Conservation (phyloP, 2,888 invertebrate genomes). For the Drosophila neonasuta region DNA sequence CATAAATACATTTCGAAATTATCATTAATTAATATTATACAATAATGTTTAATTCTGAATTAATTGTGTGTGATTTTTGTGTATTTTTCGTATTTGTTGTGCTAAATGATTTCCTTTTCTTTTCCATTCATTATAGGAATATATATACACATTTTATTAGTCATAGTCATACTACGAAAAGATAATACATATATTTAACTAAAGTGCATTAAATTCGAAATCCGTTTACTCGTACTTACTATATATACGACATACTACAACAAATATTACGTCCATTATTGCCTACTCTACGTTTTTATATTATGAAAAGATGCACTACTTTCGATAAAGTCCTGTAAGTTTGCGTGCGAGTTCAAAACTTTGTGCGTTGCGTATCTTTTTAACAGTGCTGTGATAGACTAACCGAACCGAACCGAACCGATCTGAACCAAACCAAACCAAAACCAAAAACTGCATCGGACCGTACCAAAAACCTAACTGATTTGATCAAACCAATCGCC, state of each 20-base stretch:
- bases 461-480: conserved; percentile 24
- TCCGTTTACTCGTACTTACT: conserved; percentile 48
- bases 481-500: conserved; percentile 43
- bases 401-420: conserved; percentile 46
- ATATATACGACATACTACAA: conserved; percentile 17
- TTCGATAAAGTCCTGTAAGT: conserved; percentile 66
- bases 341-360: conserved; percentile 67
- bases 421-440: conserved; percentile 31
- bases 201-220: conserved; percentile 73
- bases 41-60: conserved; percentile 37
- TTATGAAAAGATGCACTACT: conserved; percentile 52
- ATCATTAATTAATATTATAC: conserved; percentile 22
- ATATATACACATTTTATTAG: conserved; percentile 82
- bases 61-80: conserved; percentile 35
- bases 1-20: conserved; percentile 14
- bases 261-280: conserved; percentile 65
- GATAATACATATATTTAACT: conserved; percentile 14
- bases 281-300: conserved; percentile 40
- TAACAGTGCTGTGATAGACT: conserved; percentile 78
- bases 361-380: conserved; percentile 64
- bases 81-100: conserved; percentile 29
- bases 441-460: conserved; percentile 18
- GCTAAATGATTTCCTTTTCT: conserved; percentile 45
- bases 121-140: conserved; percentile 80
- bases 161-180: conserved; percentile 56